Evolutionary conservation across 2,888 invertebrate species (phyloP).

Genomic region (Diloba caeruleocephala): DNA sequence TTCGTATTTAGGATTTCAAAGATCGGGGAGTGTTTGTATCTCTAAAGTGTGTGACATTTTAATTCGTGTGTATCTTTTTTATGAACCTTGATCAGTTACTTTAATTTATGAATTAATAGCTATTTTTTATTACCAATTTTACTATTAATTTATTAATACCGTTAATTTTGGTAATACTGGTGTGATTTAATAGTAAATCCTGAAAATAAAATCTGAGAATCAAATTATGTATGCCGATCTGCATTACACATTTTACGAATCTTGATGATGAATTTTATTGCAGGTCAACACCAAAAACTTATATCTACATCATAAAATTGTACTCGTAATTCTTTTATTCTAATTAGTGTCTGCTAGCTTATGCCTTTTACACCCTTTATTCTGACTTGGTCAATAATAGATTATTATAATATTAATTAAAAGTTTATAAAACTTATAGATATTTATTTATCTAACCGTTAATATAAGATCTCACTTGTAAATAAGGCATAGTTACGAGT

Average conservation of each 20-base stretch:
- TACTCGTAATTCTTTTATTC: constrained; percentile 40
- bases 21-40: too few species aligned
- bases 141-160: too few species aligned
- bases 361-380: constrained; percentile 66
- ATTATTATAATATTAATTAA: constrained; percentile 59
- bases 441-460: constrained; percentile 66
- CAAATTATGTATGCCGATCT: not conserved
- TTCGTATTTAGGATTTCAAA: too few species aligned
- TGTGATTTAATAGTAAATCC: not conserved
- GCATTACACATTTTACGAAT: too few species aligned
- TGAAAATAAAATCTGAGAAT: not conserved
- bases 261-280: not conserved
- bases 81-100: too few species aligned
- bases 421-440: constrained; percentile 80
- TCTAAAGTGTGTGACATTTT: too few species aligned
- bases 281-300: constrained; percentile 19
- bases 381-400: constrained; percentile 76
- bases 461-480: constrained; percentile 83
- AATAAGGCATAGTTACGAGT: constrained; percentile 66
- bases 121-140: too few species aligned
- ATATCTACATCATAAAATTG: constrained; percentile 13
- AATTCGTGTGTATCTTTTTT: too few species aligned
- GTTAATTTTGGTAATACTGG: constrained; percentile 1
- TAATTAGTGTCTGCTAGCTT: constrained; percentile 79
- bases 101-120: too few species aligned